Conservation (phyloP, 2,113 vertebrate genomes). For the Benitochromis conjunctus region DNA sequence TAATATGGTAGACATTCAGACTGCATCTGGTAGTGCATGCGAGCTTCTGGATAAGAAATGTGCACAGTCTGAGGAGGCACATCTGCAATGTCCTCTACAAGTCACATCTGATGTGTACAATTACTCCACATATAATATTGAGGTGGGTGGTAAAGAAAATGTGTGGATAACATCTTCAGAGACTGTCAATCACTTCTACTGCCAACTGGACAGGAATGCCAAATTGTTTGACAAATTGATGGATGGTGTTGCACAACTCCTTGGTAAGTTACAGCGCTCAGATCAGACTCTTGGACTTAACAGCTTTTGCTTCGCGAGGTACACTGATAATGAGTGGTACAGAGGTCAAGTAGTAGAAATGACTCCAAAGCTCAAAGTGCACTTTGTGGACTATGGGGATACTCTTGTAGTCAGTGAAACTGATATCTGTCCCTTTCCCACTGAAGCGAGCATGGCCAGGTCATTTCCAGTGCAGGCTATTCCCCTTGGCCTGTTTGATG, state of each 20-base stretch:
- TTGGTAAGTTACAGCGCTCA: slow-evolving; percentile 4
- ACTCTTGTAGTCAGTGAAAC: slow-evolving; percentile 64
- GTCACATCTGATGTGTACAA: slow-evolving; percentile 70
- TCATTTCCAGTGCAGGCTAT: slow-evolving; percentile 83
- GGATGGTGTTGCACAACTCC: slow-evolving; percentile 52
- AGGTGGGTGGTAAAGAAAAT: slow-evolving; percentile 76
- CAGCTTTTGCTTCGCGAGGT: slow-evolving; percentile 80
- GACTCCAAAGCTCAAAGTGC: slow-evolving; percentile 65
- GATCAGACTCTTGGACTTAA: slow-evolving; percentile 29
- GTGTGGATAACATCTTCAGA: slow-evolving; percentile 76
- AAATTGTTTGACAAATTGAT: slow-evolving; percentile 67
- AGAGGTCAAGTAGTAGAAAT: slow-evolving; percentile 74
- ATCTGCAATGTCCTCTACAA: slow-evolving; percentile 37
- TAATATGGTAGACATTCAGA: slow-evolving; percentile 34
- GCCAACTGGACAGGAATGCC: slow-evolving; percentile 78
- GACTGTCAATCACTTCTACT: slow-evolving; percentile 79
- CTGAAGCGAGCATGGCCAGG: slow-evolving; percentile 59
- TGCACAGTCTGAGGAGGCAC: slow-evolving; percentile 40
- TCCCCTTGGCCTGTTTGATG: slow-evolving; percentile 78
- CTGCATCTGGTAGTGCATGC: background rate
- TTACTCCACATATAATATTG: slow-evolving; percentile 74
- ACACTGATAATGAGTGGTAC: slow-evolving; percentile 81
- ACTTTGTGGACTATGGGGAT: slow-evolving; percentile 89
- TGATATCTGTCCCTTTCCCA: slow-evolving; percentile 73
- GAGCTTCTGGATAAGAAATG: background rate